Evolutionary conservation across 2,888 invertebrate genomes (phyloP), one percentile per base, ranked within the genome.

Genomic region (Allacma fusca): DNA sequence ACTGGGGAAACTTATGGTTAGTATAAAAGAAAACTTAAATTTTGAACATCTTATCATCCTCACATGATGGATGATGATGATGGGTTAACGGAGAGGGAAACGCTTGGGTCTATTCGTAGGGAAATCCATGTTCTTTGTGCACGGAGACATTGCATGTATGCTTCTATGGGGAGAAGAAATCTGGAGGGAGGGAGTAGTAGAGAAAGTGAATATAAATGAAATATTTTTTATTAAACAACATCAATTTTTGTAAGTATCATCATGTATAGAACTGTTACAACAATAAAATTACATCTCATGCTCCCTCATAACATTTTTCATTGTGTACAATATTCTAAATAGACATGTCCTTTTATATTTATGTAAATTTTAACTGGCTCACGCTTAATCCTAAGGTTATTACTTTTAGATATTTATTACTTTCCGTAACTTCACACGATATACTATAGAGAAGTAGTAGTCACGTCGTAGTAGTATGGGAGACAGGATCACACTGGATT

Each of bases 181-280:
- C 34, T n/a, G n/a, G 9, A 34, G 9, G n/a, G 16, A 50, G 2
- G 16, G 50, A 50, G 50, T 19, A 50, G 50, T 9, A 50, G 50
- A 16, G 16, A n/a, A 50, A 50, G 16, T 19, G 50, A 50, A 50
- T 50, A 50, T 50, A 50, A 50, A 50, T 50, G 50, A 50, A 50
- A 50, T 50, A 50, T 50, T 50, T 50, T 50, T 50, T 50, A 50
- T 50, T 50, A 5, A 50, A 50, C 50, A 50, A 50, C 50, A 50
- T 50, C 50, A 50, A 50, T 34, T 50, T 19, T 50, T n/a, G 16
- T 50, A 50, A 5, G 50, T 9, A 40, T 40, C 40, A 13, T 40
- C 50, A 50, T n/a, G 50, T 50, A 50, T 16, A 12, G 7, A 50
- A 50, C 34, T 16, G 9, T 50, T 50, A 50, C 50, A 50, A 50